A percentile compares a stretch with the other conserved stretches of the same genome.
These are phyloP conservation scores for Drosophila dives DNA, from an alignment of 2,888 invertebrate species.

Conservation along the genomic window DNA sequence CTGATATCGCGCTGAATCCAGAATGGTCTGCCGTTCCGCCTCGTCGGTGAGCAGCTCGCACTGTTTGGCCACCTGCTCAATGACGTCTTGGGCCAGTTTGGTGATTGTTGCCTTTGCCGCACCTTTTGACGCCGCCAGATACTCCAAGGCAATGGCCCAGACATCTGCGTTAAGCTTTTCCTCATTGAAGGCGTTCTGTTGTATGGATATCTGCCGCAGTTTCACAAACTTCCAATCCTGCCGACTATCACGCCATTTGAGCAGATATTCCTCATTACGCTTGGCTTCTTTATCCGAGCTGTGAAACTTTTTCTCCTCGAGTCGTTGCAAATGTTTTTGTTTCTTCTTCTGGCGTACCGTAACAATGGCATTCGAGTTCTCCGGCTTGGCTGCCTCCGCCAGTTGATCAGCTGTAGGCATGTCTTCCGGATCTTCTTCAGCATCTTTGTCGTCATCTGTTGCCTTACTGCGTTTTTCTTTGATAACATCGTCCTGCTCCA, in stretches of 20 bases:
- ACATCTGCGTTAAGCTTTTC: conserved; percentile 87
- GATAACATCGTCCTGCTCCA: conserved; percentile 31
- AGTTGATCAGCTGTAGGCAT: conserved; percentile 82
- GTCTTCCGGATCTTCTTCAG: conserved; percentile 84
- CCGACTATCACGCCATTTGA: conserved; percentile 90
- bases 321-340: conserved; percentile 87
- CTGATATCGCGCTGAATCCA: conserved; percentile 80
- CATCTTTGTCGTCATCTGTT: conserved; percentile 22
- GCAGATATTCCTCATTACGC: conserved; percentile 89
- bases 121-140: conserved; percentile 90
- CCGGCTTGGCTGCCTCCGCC: conserved; percentile 81
- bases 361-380: conserved; percentile 84
- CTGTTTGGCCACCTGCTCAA: conserved; percentile 87
- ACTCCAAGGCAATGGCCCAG: conserved; percentile 89
- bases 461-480: conserved; percentile 56
- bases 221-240: conserved; percentile 93
- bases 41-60: conserved; percentile 63
- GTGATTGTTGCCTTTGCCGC: conserved; percentile 87
- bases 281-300: conserved; percentile 86
- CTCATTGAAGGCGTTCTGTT: conserved; percentile 88
- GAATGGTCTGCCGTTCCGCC: conserved; percentile 53
- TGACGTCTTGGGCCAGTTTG: conserved; percentile 88
- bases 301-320: conserved; percentile 86
- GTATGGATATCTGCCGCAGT: conserved; percentile 90
- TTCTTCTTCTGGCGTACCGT: conserved; percentile 89